Base-by-base conservation (phyloP, 2,113 vertebrate species). In the Himantopus leucocephalus region DNA sequence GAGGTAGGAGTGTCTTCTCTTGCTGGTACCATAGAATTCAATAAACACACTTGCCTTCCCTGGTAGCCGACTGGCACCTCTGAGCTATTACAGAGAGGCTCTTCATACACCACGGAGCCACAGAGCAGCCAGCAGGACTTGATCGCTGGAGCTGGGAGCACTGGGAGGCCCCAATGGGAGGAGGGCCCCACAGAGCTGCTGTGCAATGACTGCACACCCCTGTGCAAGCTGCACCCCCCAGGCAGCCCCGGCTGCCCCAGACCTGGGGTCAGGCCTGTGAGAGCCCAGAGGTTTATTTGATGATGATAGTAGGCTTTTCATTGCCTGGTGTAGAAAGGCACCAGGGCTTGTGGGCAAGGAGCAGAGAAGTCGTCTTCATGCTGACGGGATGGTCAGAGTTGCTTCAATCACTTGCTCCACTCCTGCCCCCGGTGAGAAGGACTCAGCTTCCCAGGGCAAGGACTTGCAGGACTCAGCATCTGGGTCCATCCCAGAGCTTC, bases 191-290 rank as follows among this genome's bases (percentile, higher is more conserved):
- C 22, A 22, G 48, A 48, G 22, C 22, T 48, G 48, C 48, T 48
- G 48, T 48, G 48, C 22, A 48, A 48, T 48, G 21, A 24, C 27
- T 9, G 18, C 20, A 16, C 16, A 24, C 2, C 27, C 24, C 22
- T 1, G 0, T 27, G 34, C 23, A 43, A 58, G 13, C 27, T 58
- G 47, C 26, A 60, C 2, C 19, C 6, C 13, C 2, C 14, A 23
- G 16, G 52, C 24, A 45, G 32, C 47, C 27, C 35, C 2, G 3
- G 35, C 5, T 63, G 55, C 56, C 11, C 56, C n/a, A 48, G 35
- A 67, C 17, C 17, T 19, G 48, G 12, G 4, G 4, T 26, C 47
- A 63, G 59, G 22, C 48, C 35, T 7, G 3, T 26, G 59, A 78
- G 15, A 58, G 18, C 13, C 14, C 70, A 10, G 34, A 41, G 29